Evolutionary conservation across 2,888 invertebrate genomes (phyloP).

Genomic region (Eristalinus aeneus): DNA sequence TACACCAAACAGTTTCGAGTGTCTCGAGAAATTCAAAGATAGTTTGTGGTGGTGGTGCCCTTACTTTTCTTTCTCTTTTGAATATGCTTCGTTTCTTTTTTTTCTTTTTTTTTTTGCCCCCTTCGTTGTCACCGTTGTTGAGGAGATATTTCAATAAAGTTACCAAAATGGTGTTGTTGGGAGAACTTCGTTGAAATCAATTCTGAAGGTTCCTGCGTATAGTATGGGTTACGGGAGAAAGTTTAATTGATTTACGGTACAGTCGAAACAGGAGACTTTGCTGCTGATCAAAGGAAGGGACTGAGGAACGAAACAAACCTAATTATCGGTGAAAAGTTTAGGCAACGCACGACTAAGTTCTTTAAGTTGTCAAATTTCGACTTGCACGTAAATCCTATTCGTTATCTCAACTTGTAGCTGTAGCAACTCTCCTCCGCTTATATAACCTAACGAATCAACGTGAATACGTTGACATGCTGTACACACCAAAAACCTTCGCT

Average conservation of each 20-base stretch:
- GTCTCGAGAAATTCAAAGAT: conserved; percentile 48
- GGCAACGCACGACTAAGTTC: too few relatives aligned
- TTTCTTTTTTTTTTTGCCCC: neutral
- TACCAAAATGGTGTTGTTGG: neutral
- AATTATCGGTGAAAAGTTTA: too few relatives aligned
- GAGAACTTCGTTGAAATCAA: conserved; percentile 14
- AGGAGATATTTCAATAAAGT: conserved; percentile 4
- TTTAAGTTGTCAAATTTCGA: neutral
- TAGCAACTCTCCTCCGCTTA: neutral
- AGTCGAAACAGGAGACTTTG: neutral
- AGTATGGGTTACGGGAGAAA: conserved; percentile 45
- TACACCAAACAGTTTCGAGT: neutral
- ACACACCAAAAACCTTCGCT: neutral
- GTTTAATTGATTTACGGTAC: too few relatives aligned
- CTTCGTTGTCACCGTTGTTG: too few relatives aligned
- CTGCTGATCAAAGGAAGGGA: too few relatives aligned
- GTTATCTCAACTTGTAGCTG: neutral
- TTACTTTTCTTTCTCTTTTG: conserved; percentile 10
- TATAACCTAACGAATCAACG: neutral
- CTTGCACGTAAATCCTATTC: neutral
- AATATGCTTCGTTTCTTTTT: neutral
- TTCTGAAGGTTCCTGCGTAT: conserved; percentile 18
- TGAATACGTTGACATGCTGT: neutral
- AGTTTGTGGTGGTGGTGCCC: conserved; percentile 13
- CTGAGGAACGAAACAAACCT: too few relatives aligned